Base-by-base conservation (phyloP, 2,888 invertebrate genomes). In the Hypomecis atomaria region DNA sequence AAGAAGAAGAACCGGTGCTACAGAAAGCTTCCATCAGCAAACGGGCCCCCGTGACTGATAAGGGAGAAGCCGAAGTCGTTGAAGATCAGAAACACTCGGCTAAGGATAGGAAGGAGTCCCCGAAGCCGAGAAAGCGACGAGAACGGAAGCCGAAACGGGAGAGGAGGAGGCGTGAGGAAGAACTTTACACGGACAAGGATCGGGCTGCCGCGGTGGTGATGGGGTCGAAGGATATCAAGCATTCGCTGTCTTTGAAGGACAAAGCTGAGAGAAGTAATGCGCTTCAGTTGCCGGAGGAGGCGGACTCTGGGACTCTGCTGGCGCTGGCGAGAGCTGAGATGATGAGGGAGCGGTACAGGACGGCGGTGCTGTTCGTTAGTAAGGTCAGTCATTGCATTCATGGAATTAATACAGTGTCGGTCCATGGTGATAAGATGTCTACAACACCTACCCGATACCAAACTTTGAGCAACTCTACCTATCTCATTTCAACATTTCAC, bases 151-250 rank as follows among this genome's bases (percentile, higher is more conserved):
- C 82, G 54, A 91, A 90, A 66, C 85, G 90, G 1, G 91, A 92
- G 58, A 82, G 86, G 63, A 78, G 90, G 44, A 77, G 84, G 43
- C 81, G 90, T 5, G 88, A 93, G 67, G 97, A 97, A 73, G 98
- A 98, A 79, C 87, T 96, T 33, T 98, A 97, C 78, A 98, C 97
- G 23, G 98, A 98, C 82, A 98, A 98, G 79, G 98, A 98, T 82
- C 93, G 98, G 6, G 98, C 98, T 0, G 98, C 98, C 0, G 97
- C 98, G 0, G 97, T 97, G 11, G 96, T 97, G 78, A 94, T 96
- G 94, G 97, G 97, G 0, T 96, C 95, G n/a, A 95, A 95, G 68
- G 98, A 98, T 81, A 98, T 98, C 68, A 98, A 98, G 79, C 96
- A 96, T 72, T 97, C 96, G 42, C 87, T 97, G 69, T 96, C 95